Evolutionary conservation across 2,888 invertebrate species (phyloP), one percentile per base, ranked within the genome.

Genomic region (Baronia brevicornis): DNA sequence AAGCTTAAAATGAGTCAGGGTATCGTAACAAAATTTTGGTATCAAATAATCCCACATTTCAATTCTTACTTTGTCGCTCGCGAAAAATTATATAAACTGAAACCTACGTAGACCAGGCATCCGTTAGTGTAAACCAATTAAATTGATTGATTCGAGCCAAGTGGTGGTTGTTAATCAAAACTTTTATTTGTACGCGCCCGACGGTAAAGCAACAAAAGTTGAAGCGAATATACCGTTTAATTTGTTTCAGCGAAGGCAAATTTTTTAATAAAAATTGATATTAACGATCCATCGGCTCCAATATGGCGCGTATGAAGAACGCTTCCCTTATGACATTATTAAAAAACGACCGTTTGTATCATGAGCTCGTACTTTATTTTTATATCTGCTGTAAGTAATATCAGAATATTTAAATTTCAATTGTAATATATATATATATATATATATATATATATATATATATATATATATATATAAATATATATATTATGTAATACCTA

Each of bases 61-160:
- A n/a, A n/a, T n/a, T n/a, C n/a, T n/a, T n/a, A n/a, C n/a, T n/a
- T n/a, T n/a, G n/a, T n/a, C n/a, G n/a, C n/a, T n/a, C n/a, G n/a
- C n/a, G n/a, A n/a, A n/a, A n/a, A n/a, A n/a, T n/a, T n/a, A n/a
- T n/a, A n/a, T n/a, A n/a, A n/a, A n/a, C n/a, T n/a, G n/a, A n/a
- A n/a, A n/a, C n/a, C n/a, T n/a, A 35, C 32, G 28, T 20, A 5
- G 25, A 36, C 27, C 28, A 31, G 43, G 17, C 19, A 20, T 40
- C 35, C 38, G 37, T 42, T 41, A 38, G 36, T 40, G 46, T 41
- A 44, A 51, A 46, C 49, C 70, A 70, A 67, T 73, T 64, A 62
- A 61, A 58, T 53, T 64, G 60, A 73, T 69, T 65, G 66, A 62
- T 66, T 52, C 57, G 47, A 55, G 48, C 46, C 56, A 54, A 60